phyloP scores from a whole-genome alignment of 30 jellyfish, hydroid and myxozoan genomes.

The Nemopilema nomurai region DNA sequence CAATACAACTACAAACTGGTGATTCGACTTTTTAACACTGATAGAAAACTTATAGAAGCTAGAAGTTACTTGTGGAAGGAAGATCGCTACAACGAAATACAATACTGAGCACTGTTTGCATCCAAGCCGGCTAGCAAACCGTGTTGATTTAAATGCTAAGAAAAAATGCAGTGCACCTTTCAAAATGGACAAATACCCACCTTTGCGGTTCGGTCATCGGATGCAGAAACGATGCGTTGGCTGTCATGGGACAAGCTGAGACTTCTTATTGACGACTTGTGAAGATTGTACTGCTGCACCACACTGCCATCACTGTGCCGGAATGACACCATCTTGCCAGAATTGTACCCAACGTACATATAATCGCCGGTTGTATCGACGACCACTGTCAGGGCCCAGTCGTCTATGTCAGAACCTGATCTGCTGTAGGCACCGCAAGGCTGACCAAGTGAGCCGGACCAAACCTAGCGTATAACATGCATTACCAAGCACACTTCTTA shows the following conservation, averaged over 20 bases:
- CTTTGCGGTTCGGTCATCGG: constrained; percentile 58
- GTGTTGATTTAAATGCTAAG: neutral
- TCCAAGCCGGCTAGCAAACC: too few species aligned
- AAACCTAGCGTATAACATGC: constrained; percentile 34
- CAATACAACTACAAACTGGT: too few species aligned
- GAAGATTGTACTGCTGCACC: constrained; percentile 15
- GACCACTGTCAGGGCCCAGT: constrained; percentile 77
- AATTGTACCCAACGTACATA: constrained; percentile 73
- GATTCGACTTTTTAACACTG: too few species aligned
- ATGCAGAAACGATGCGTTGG: constrained; percentile 41
- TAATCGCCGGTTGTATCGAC: constrained; percentile 30
- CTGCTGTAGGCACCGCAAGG: constrained; percentile 41
- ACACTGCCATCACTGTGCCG: constrained; percentile 27
- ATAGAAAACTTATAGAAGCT: too few species aligned
- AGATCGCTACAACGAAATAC: too few species aligned
- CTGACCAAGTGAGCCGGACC: constrained; percentile 85
- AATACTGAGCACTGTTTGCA: too few species aligned
- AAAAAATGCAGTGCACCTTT: neutral
- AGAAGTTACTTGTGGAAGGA: too few species aligned
- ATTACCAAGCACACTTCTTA: neutral
- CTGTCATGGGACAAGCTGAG: constrained; percentile 38
- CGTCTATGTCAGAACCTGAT: constrained; percentile 5
- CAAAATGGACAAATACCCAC: neutral
- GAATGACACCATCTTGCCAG: constrained; percentile 57
- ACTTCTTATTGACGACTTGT: constrained; percentile 69